Base-by-base conservation (phyloP, 2,888 invertebrate genomes). In the Bombylius discolor region DNA sequence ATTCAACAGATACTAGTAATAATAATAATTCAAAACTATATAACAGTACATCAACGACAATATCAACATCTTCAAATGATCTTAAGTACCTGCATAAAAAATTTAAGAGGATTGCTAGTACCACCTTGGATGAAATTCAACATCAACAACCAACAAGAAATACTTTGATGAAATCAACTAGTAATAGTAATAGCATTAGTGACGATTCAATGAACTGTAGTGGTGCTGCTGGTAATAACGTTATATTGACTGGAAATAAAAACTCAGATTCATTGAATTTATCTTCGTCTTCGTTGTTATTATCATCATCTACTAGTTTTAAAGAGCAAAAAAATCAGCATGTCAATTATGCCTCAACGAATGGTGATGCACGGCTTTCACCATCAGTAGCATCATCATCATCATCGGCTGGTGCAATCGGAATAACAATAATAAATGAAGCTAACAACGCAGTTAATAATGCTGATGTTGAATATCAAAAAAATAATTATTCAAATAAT, bases 71-170 rank as follows among this genome's bases (percentile, higher is more conserved):
- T 48, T 69, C 70, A 66, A 79, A 79, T 75, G 83, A 83, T 68
- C 81, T 80, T 68, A 87, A 85, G 73, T 92, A 92, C 78, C 80
- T 90, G 72, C 92, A 93, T 75, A 93, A 93, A 76, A 93, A 92
- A 75, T 92, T 93, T 76, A 92, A 93, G 77, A 90, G 91, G 75
- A 83, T 90, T 78, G 89, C 85, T 71, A 83, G 81, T 68, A 75
- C 77, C 61, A 76, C 76, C 61, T 58, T 61, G 58, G 58, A 62
- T 53, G 47, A 64, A 58, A 46, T 61, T 55, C 50, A 51, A 44
- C n/a, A 49, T 34, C 33, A 51, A 14, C 52, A 50, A 34, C 23
- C 51, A 51, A 14, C 23, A 9, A 46, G 33, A 32, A 36, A 11
- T 5, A 14, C 36, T 31, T 33, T 6, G 32, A 32, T 39, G 45